Evolutionary conservation across 2,797 vertebrate genomes (phyloP).

Genomic region (Platyrinchus mystaceus): DNA sequence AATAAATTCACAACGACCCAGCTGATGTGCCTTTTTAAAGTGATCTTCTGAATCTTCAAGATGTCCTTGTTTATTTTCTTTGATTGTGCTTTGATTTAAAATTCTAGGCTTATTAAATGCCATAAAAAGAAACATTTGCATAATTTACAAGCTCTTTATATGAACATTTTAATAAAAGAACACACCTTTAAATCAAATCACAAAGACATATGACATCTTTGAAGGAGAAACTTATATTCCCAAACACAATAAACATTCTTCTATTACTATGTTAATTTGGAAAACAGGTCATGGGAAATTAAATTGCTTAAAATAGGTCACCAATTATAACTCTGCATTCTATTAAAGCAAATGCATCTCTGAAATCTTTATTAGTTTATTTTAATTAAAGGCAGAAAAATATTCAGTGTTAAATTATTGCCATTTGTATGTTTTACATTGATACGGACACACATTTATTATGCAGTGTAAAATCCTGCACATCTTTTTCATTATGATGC

Average conservation of each 20-base stretch:
- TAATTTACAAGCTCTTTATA: conserved; percentile 40
- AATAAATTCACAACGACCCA: not conserved
- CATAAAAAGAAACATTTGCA: conserved; percentile 54
- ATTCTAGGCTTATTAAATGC: conserved; percentile 44
- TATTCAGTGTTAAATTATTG: conserved; percentile 50
- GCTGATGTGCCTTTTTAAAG: not conserved
- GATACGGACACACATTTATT: conserved; percentile 3
- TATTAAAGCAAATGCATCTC: conserved; percentile 72
- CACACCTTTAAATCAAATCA: conserved; percentile 56
- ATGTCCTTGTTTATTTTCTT: conserved; percentile 49
- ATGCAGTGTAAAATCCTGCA: not conserved
- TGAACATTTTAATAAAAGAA: conserved; percentile 50
- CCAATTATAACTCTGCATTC: conserved; percentile 76
- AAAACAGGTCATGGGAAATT: conserved; percentile 82
- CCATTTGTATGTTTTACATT: conserved; percentile 39
- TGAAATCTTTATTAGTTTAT: conserved; percentile 75
- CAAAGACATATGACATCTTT: conserved; percentile 57
- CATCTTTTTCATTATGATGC: conserved; percentile 37
- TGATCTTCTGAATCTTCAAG: conserved; percentile 27
- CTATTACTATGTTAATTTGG: conserved; percentile 74
- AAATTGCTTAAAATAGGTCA: conserved; percentile 81
- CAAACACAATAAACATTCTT: conserved; percentile 64
- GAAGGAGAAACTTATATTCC: conserved; percentile 56
- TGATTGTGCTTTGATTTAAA: conserved; percentile 68
- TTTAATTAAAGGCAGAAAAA: conserved; percentile 72